phyloP scores from a whole-genome alignment of 2,797 vertebrate genomes.

The Poeciliopsis presidionis region DNA sequence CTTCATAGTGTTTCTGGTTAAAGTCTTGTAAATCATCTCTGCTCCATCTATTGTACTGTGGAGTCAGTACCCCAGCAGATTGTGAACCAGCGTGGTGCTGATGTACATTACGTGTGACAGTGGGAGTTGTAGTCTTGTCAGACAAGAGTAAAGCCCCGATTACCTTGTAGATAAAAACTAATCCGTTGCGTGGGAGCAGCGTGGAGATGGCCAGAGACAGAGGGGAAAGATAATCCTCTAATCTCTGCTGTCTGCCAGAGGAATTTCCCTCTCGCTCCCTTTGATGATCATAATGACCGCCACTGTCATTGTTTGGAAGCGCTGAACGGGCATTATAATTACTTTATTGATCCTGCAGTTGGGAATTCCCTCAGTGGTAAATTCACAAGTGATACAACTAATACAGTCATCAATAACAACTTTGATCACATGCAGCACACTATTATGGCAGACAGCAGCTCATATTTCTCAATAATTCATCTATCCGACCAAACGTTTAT shows the following conservation, averaged over 20 bases:
- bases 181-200: constrained; percentile 43
- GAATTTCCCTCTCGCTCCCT: constrained; percentile 32
- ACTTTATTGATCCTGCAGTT: constrained; percentile 39
- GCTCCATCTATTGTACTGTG: constrained; percentile 21
- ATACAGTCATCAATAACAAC: constrained; percentile 16
- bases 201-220: constrained; percentile 38
- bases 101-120: constrained; percentile 19
- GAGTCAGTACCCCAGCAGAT: constrained; percentile 16
- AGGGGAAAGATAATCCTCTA: constrained; percentile 47
- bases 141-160: constrained; percentile 49
- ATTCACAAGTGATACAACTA: constrained; percentile 1
- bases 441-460: not conserved
- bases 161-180: constrained; percentile 60
- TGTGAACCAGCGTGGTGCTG: constrained; percentile 7
- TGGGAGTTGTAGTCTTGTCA: constrained; percentile 61
- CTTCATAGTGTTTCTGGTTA: constrained; percentile 15
- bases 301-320: constrained; percentile 29
- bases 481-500: not conserved
- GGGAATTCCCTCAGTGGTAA: constrained; percentile 28
- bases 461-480: not conserved
- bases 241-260: constrained; percentile 49
- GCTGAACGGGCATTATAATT: constrained; percentile 34
- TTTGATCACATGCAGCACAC: not conserved
- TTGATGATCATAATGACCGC: constrained; percentile 26
- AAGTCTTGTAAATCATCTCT: constrained; percentile 8